phyloP scores from a whole-genome alignment of 2,888 invertebrate species.

The Drosophila atripex region DNA sequence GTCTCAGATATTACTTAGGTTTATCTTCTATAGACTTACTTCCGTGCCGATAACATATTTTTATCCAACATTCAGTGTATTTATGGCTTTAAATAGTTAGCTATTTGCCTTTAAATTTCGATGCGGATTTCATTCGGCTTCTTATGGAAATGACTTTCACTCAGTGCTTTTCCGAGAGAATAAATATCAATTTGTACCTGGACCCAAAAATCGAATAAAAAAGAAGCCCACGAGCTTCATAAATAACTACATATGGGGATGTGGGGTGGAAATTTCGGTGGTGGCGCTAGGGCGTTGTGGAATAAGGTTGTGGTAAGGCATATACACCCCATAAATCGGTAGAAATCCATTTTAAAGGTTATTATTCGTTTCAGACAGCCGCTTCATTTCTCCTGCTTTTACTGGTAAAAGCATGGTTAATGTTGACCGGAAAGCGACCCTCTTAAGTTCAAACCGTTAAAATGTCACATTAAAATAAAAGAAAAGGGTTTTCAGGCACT shows the following conservation, averaged over 20 bases:
- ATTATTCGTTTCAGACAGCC: conserved; percentile 47
- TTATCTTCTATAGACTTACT: no score
- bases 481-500: conserved; percentile 9
- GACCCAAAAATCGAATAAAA: conserved; percentile 43
- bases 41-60: no score
- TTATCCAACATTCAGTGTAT: no score
- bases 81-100: neutral
- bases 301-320: conserved; percentile 20
- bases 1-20: no score
- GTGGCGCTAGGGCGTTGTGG: neutral
- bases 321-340: conserved; percentile 57
- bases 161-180: conserved; percentile 28
- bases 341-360: conserved; percentile 66
- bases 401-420: neutral
- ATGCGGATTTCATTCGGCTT: conserved; percentile 12
- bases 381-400: neutral
- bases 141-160: conserved; percentile 20
- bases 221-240: conserved; percentile 47
- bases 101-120: conserved; percentile 17
- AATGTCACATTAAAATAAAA: neutral
- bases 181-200: conserved; percentile 68
- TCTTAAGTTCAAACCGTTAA: neutral
- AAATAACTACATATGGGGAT: conserved; percentile 49
- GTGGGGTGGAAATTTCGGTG: neutral
- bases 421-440: no score